Conservation (phyloP, 1,140 invertebrate genomes). For the Cepaea nemoralis region DNA sequence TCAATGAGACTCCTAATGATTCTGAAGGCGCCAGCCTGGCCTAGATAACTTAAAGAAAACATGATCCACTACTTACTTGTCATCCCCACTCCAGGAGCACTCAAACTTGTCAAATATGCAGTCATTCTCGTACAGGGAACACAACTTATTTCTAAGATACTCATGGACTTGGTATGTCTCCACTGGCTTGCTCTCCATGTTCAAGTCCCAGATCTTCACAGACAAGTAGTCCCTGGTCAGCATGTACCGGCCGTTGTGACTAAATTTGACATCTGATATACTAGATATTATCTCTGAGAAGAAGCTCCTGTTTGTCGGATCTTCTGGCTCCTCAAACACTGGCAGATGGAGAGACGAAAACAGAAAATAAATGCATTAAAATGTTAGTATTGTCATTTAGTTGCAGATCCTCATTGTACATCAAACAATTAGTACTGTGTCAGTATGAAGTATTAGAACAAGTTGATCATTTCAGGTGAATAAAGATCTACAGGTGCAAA, state of each 20-base stretch:
- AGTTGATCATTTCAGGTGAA: too few species aligned
- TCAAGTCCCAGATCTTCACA: constrained; percentile 99
- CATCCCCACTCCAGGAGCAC: constrained; percentile 99
- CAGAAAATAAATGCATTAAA: background rate
- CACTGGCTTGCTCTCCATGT: constrained; percentile 98
- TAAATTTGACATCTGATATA: constrained; percentile 99
- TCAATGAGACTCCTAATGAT: too few species aligned
- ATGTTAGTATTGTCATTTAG: too few species aligned
- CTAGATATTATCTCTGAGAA: constrained; percentile 99
- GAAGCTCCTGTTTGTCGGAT: constrained; percentile 95
- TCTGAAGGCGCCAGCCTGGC: too few species aligned
- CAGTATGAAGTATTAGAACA: too few species aligned
- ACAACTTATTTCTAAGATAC: constrained; percentile 96
- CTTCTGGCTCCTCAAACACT: constrained; percentile 99
- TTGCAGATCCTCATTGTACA: too few species aligned
- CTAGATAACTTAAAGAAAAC: too few species aligned
- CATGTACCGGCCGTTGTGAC: constrained; percentile 98
- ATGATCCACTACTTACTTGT: constrained; percentile 77
- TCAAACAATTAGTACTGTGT: too few species aligned
- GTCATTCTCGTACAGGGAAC: constrained; percentile 99
- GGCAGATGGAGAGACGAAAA: constrained; percentile 16
- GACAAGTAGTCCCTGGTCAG: constrained; percentile 99
- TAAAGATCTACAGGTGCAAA: too few species aligned
- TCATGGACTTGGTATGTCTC: constrained; percentile 99
- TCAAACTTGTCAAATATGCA: constrained; percentile 99